A percentile compares a stretch with the other conserved stretches of the same genome.
Conservation (phyloP, 2,797 vertebrate species). For the Leptoclinus maculatus region DNA sequence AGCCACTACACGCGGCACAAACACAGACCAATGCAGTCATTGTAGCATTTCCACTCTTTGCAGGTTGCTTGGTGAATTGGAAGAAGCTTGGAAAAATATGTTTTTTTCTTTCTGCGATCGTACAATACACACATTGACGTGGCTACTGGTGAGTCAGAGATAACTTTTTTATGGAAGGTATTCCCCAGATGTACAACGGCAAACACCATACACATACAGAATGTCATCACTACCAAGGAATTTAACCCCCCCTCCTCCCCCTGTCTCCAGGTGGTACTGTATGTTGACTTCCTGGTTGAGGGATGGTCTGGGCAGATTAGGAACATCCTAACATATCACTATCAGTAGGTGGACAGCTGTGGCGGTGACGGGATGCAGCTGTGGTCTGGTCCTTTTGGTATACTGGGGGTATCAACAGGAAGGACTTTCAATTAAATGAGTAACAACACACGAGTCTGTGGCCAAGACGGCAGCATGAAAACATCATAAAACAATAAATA, state of each 20-base stretch:
- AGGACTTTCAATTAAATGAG: background rate
- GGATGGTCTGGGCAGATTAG: slow-evolving; percentile 33
- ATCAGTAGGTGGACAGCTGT: slow-evolving; percentile 39
- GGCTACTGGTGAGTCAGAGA: slow-evolving; percentile 16
- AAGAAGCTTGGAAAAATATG: slow-evolving; percentile 33
- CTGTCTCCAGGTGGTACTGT: slow-evolving; percentile 64
- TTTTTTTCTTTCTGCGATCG: background rate
- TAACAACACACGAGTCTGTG: background rate
- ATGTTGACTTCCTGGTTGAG: slow-evolving; percentile 19
- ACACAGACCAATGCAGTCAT: slow-evolving; percentile 21
- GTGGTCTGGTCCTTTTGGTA: background rate
- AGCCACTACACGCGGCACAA: background rate
- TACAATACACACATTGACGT: background rate
- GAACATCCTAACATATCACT: slow-evolving; percentile 25
- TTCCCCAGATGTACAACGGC: slow-evolving; percentile 3
- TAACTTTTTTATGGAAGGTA: slow-evolving; percentile 9
- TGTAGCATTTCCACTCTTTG: slow-evolving; percentile 19
- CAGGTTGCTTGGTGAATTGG: slow-evolving; percentile 23
- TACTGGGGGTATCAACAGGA: background rate
- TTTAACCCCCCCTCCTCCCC: background rate
- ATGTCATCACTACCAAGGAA: slow-evolving; percentile 23
- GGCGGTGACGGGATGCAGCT: slow-evolving; percentile 46
- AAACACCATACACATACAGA: slow-evolving; percentile 18
- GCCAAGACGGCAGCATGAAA: too few species aligned
- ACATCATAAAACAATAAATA: too few species aligned